Base-by-base conservation (phyloP, 2,888 invertebrate genomes). In the Xestia sexstrigata region DNA sequence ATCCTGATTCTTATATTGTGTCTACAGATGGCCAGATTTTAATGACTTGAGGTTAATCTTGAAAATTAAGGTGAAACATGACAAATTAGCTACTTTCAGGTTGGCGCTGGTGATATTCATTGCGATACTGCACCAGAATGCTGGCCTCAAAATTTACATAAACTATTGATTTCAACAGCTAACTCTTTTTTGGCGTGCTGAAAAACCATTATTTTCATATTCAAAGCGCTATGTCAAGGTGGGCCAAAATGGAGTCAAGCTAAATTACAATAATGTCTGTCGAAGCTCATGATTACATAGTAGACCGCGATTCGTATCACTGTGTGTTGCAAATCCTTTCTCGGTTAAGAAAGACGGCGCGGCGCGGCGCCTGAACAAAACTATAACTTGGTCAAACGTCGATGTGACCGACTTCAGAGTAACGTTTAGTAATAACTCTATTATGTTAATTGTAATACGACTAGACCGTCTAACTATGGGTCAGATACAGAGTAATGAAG, bases 271-370 rank as follows among this genome's bases (percentile, higher is more conserved):
- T 20, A 45, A 63, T 65, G 39, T 71, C 52, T 58, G 30, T 42
- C 49, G 60, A 45, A 15, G 68, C 45, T 58, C 67, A 72, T 63
- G 62, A 72, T 83, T 70, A 63, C 45, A 74, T 60, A 74, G 42
- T 63, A 72, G 26, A 65, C 62, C 49, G 49, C 72, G 55, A 76
- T 80, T 76, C 42, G 63, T 79, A 82, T 60, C 49, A 74, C 13
- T 83, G 69, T 30, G 63, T 74, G 69, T 81, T 45, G 71, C 73
- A 74, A 84, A 78, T 74, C 78, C 84, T 81, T 81, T 84, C 84
- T 78, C 62, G 81, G 23, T 84, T 84, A 62, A 81, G 84, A 84
- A 81, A 84, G 72, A 81, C 45, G 23, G 7, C n/a, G n/a, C n/a
- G n/a, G n/a, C n/a, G n/a, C n/a, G n/a, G n/a, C 20, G 69, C 15